Evolutionary conservation across 53 echinoderm and acorn worm genomes (phyloP).

Genomic region (Pentamera pediparva): DNA sequence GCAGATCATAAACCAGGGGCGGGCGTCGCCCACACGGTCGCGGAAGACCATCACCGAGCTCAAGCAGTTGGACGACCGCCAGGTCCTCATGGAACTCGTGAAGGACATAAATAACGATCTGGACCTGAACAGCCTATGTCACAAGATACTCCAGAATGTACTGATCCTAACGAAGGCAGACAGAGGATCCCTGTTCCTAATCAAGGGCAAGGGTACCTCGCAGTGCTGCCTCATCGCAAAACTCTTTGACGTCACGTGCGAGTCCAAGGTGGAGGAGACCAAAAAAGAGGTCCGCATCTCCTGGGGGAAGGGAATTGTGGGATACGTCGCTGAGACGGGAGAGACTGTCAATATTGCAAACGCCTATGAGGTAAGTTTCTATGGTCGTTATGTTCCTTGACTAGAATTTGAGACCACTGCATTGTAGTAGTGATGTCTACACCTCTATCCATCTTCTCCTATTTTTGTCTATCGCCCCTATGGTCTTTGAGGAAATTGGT

Average conservation of each 20-base stretch:
- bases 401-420: neutral
- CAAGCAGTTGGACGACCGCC: slow-evolving; percentile 81
- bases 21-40: slow-evolving; percentile 82
- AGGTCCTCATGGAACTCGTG: slow-evolving; percentile 92
- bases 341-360: slow-evolving; percentile 97
- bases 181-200: slow-evolving; percentile 86
- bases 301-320: slow-evolving; percentile 97
- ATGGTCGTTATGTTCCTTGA: neutral
- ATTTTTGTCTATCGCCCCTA: too few species aligned
- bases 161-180: slow-evolving; percentile 90
- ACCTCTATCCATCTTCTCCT: too few species aligned
- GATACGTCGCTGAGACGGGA: slow-evolving; percentile 96
- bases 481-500: too few species aligned
- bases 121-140: slow-evolving; percentile 84
- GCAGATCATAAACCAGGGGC: slow-evolving; percentile 70
- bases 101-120: slow-evolving; percentile 97
- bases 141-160: slow-evolving; percentile 97
- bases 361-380: slow-evolving; percentile 85
- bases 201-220: slow-evolving; percentile 92
- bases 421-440: too few species aligned
- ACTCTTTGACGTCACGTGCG: slow-evolving; percentile 89
- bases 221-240: slow-evolving; percentile 83
- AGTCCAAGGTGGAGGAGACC: slow-evolving; percentile 89
- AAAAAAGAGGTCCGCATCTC: slow-evolving; percentile 79
- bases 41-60: slow-evolving; percentile 88